Percentiles rank a stretch among this genome's conserved stretches.
Conservation (phyloP, 2,113 vertebrate species). For the Chloebia gouldiae region DNA sequence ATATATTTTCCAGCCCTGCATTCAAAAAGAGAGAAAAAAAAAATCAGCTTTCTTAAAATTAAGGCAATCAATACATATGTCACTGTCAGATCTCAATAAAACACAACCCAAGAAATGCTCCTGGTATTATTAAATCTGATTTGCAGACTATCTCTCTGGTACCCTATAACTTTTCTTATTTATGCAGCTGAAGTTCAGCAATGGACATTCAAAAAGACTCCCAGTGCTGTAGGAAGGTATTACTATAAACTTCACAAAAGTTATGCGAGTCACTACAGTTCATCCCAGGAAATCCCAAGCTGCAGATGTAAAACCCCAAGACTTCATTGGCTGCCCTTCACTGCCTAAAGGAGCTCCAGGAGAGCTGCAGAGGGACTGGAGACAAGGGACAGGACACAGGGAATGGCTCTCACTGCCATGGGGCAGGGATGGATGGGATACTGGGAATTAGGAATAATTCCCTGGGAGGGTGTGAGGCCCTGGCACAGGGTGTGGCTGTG, state of each 20-base stretch:
- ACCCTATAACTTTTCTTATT: not conserved
- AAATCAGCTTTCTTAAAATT: not conserved
- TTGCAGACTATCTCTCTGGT: not conserved
- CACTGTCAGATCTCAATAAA: not conserved
- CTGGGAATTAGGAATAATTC: not conserved
- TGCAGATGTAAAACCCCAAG: not conserved
- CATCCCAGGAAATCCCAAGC: not conserved
- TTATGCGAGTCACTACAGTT: fast-evolving
- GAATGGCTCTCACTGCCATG: not conserved
- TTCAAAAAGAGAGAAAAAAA: not conserved
- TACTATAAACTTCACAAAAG: not conserved
- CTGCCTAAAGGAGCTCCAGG: not conserved
- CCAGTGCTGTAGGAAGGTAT: not conserved
- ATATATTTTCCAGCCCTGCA: not conserved
- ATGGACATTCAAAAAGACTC: not conserved
- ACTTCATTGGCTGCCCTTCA: not conserved
- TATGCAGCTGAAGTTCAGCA: not conserved
- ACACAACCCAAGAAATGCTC: not conserved
- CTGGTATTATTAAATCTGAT: not conserved
- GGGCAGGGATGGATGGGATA: fast-evolving
- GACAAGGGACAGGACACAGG: not conserved
- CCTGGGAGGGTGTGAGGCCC: not conserved
- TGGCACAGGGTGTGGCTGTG: not conserved
- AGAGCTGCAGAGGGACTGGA: not conserved
- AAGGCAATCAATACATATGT: not conserved